Evolutionary conservation across 30 jellyfish, hydroid and myxozoan genomes (phyloP).

Genomic region (Cassiopea xamachana): DNA sequence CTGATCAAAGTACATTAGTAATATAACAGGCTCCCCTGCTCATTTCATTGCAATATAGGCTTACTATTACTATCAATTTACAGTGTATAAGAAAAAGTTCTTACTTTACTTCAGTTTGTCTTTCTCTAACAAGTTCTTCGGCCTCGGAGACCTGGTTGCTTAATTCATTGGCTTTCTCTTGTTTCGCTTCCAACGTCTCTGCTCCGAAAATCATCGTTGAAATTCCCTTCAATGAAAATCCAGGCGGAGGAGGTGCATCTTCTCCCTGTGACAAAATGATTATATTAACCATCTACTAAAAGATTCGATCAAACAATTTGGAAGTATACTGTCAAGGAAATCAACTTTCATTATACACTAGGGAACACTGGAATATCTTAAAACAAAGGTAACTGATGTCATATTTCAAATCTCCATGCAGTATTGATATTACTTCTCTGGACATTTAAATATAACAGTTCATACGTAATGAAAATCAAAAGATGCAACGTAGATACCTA

Average conservation of each 20-base stretch:
- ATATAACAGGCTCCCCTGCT: neutral
- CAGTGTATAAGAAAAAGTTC: neutral
- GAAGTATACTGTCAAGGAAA: too few species aligned
- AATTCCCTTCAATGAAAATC: slow-evolving; percentile 87
- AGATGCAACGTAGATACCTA: too few species aligned
- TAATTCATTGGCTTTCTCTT: slow-evolving; percentile 58
- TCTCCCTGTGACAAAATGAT: slow-evolving; percentile 54
- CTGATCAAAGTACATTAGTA: slow-evolving; percentile 34
- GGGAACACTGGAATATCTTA: too few species aligned
- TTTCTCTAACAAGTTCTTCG: slow-evolving; percentile 76
- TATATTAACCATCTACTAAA: too few species aligned
- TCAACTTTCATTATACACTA: too few species aligned
- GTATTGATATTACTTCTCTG: too few species aligned
- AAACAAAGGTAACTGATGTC: too few species aligned
- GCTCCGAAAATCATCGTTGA: slow-evolving; percentile 88
- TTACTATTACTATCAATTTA: neutral
- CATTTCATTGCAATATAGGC: neutral
- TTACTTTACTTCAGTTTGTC: slow-evolving; percentile 87
- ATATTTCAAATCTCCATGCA: too few species aligned
- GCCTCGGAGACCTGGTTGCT: slow-evolving; percentile 89
- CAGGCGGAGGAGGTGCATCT: slow-evolving; percentile 73
- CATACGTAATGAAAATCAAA: too few species aligned
- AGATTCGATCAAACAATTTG: too few species aligned
- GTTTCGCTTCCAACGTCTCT: slow-evolving; percentile 85
- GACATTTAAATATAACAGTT: too few species aligned